Conservation (phyloP, 1,140 invertebrate genomes). For the Eriosoma lanigerum region DNA sequence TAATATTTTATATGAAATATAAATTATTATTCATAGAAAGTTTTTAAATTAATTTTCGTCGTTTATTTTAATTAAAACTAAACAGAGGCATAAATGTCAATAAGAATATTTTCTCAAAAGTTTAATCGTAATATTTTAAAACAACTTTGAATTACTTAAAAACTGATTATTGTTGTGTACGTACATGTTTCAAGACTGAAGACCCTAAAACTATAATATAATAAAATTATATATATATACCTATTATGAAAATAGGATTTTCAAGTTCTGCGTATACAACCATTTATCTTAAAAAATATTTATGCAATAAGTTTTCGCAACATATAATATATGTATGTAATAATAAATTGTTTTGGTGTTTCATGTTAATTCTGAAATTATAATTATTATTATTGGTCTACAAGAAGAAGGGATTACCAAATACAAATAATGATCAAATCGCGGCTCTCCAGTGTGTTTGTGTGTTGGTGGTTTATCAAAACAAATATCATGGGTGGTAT, state of each 20-base stretch:
- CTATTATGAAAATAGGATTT: not conserved
- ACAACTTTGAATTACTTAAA: slow-evolving; percentile 11
- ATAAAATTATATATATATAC: not conserved
- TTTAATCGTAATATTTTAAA: not conserved
- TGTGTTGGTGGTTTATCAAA: slow-evolving; percentile 1
- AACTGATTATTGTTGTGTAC: not conserved
- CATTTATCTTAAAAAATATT: not conserved
- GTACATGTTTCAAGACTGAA: not conserved
- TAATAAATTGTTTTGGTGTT: not conserved
- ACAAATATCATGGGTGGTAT: no score
- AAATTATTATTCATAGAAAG: not conserved
- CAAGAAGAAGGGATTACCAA: slow-evolving; percentile 9
- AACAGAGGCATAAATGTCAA: not conserved
- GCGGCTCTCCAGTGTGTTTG: not conserved
- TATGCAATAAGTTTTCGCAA: not conserved
- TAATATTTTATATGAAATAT: no score
- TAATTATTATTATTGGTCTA: not conserved
- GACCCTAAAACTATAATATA: not conserved
- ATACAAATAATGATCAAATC: not conserved
- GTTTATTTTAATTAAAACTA: slow-evolving; percentile 17
- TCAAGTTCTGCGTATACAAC: not conserved
- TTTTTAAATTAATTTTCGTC: slow-evolving; percentile 23
- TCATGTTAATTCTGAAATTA: slow-evolving; percentile 8
- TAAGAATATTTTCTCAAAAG: not conserved
- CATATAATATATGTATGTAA: not conserved